Evolutionary conservation across 2,888 invertebrate species (phyloP).

Genomic region (Hirudinaria manillensis): DNA sequence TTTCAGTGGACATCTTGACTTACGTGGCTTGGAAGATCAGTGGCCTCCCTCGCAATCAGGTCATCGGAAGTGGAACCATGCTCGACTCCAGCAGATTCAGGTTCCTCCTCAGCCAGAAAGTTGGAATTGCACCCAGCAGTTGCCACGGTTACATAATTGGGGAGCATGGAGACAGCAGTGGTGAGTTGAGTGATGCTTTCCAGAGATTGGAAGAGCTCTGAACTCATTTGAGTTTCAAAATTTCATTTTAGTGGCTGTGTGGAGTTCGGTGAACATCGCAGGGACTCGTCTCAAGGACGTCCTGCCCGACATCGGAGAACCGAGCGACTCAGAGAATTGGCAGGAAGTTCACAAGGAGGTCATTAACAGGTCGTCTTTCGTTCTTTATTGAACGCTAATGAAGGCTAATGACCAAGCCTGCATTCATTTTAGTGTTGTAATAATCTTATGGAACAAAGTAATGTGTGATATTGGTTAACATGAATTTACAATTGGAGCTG

Average conservation of each 20-base stretch:
- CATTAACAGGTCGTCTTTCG: conserved; percentile 60
- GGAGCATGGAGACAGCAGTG: conserved; percentile 85
- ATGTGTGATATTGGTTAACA: too few relatives aligned
- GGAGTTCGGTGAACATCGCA: conserved; percentile 87
- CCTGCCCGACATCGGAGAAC: conserved; percentile 68
- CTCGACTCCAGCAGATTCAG: conserved; percentile 85
- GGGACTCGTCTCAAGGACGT: conserved; percentile 76
- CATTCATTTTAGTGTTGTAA: too few relatives aligned
- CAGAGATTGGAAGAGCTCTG: too few relatives aligned
- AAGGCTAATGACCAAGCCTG: too few relatives aligned
- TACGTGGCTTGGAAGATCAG: conserved; percentile 92
- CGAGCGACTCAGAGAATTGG: conserved; percentile 73
- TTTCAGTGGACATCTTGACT: conserved; percentile 75
- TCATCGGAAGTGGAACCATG: conserved; percentile 87
- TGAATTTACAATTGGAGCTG: too few relatives aligned
- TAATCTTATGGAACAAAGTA: too few relatives aligned
- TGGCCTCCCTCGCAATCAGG: conserved; percentile 76
- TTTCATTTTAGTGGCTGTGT: conserved; percentile 75
- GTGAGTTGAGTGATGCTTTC: conserved; percentile 53
- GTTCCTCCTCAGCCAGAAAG: conserved; percentile 74
- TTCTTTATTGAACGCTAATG: too few relatives aligned
- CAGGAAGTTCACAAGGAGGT: conserved; percentile 72
- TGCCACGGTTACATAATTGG: conserved; percentile 90
- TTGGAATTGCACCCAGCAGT: conserved; percentile 74
- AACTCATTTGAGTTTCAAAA: too few relatives aligned